Base-by-base conservation (phyloP, 2,797 vertebrate species). In the Enteromius anoplus region DNA sequence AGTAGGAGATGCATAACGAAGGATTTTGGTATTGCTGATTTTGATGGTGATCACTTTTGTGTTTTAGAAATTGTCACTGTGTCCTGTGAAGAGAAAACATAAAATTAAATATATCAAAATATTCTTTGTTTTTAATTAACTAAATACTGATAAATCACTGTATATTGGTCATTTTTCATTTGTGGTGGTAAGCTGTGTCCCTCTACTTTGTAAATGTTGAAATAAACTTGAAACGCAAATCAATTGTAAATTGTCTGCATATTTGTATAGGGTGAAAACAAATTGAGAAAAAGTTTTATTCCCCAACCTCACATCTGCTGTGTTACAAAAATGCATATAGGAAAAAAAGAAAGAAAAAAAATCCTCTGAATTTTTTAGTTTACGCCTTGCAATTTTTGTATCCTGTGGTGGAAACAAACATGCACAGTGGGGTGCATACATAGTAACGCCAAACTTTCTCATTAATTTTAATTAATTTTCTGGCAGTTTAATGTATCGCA, bases 1-100 rank as follows among this genome's bases (percentile, higher is more conserved):
- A 90, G 80, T 29, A 93, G 85, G n/a, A 85, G 72, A 66, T 83
- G 60, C 86, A 90, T 87, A 32, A 9, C 84, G 73, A 72, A 84
- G 75, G 68, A 9, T 51, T 64, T 49, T 77, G 65, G 71, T 34
- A 26, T 14, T 21, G 76, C 11, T 45, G 42, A 19, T 37, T 34
- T 68, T 58, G 26, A 14, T 21, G 7, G 37, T 19, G 49, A 55
- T 55, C 68, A 34, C 55, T 86, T 49, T 75, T 45, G 78, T 34
- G 60, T 81, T 78, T 49, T 79, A 32, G 37, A 64, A 40, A 45
- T 62, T 26, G 60, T 82, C 34, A 75, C 15, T 66, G 62, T 45
- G 47, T 40, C 71, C 80, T 82, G 47, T 55, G 23, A 32, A 75
- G 6, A 75, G 45, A 82, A 32, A 65, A 49, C 19, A 49, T 6